Base-by-base conservation (phyloP, 2,888 invertebrate genomes). In the Lithodes maja region DNA sequence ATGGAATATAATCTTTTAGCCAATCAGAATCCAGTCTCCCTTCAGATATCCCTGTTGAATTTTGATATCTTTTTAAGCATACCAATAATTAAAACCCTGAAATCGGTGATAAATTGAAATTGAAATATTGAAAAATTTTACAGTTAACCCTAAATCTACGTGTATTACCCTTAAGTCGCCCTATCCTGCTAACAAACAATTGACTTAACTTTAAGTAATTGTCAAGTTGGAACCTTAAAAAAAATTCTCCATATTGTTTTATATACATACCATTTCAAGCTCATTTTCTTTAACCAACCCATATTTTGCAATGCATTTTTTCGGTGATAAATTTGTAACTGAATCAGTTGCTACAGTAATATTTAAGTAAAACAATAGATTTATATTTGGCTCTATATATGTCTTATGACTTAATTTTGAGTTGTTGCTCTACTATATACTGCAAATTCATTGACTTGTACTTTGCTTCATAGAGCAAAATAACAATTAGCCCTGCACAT, bases 1-100 rank as follows among this genome's bases (percentile, higher is more conserved):
- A 33, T 33, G 33, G 33, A 33, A 33, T 33, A 33, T 33, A 33
- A 33, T 33, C 33, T 33, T 33, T 33, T 33, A 33, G 33, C 33
- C 33, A 33, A 33, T 33, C 33, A 33, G 33, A 33, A 33, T 33
- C 33, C 33, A 33, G 33, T 33, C 33, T 78, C 50, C 77, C 50
- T 49, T 49, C 7, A 78, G 15, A 49, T 50, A 49, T 49, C 77
- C 33, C 33, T 15, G 50, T 7, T 15, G 15, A 78, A 33, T 49
- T 12, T 49, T 78, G 12, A 33, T 49, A 78, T 17, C 33, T 49
- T 49, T 50, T 49, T 3, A 78, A 49, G 7, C 50, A 78, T 49
- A 78, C 77, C 77, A 78, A 78, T 78, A 78, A 78, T 78, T 15
- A 78, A 7, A 61, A 61, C 61, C 61, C 61, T 61, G 7, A 61